phyloP scores from a whole-genome alignment of 2,113 vertebrate species.

The Antigone vipio region DNA sequence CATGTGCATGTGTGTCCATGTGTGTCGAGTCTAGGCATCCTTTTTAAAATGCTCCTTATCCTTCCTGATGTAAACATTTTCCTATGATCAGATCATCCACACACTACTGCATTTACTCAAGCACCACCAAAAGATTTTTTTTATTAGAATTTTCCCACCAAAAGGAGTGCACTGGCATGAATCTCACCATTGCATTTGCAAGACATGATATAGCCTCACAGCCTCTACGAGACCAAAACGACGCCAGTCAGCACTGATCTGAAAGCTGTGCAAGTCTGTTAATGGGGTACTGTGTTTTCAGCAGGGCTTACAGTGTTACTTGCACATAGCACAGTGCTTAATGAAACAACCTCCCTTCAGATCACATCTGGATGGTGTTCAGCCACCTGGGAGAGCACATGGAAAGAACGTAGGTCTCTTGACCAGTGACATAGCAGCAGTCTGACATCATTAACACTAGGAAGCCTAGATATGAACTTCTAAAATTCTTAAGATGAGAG shows the following conservation, averaged over 20 bases:
- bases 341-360: not conserved
- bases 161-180: not conserved
- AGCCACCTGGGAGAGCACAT: not conserved
- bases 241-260: not conserved
- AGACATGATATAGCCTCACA: not conserved
- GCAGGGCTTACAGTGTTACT: not conserved
- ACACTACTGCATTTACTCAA: not conserved
- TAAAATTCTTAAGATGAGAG: not conserved
- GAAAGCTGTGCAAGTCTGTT: not conserved
- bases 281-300: not conserved
- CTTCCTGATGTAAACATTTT: not conserved
- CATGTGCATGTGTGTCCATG: not conserved
- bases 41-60: not conserved
- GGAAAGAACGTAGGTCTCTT: not conserved
- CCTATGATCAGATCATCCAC: not conserved
- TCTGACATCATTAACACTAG: not conserved
- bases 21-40: not conserved
- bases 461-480: not conserved
- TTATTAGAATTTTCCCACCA: not conserved
- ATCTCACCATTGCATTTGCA: not conserved
- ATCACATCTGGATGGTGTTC: not conserved
- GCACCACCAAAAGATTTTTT: not conserved
- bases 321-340: not conserved
- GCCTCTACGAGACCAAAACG: not conserved
- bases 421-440: not conserved